These are phyloP conservation scores for Athene cunicularia DNA, from an alignment of 2,113 vertebrate species.

Conservation along the genomic window DNA sequence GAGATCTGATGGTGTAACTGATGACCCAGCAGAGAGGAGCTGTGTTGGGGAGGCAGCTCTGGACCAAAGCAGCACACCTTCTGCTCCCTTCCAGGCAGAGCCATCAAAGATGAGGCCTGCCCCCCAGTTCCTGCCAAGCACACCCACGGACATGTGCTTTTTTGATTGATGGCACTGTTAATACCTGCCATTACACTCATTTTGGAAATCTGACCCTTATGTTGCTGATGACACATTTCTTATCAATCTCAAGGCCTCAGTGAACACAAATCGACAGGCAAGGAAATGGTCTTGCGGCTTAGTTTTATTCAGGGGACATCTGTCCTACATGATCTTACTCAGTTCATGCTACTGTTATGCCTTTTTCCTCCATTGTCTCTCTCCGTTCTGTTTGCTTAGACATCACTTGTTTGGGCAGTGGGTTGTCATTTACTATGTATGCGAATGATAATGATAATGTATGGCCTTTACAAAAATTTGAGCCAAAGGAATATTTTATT, in stretches of 20 bases:
- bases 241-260: background rate
- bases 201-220: background rate
- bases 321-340: background rate
- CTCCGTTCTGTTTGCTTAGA: background rate
- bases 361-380: background rate
- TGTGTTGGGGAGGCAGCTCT: rapidly evolving
- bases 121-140: background rate
- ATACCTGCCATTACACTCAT: no score
- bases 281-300: background rate
- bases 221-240: background rate
- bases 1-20: background rate
- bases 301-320: background rate
- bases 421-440: background rate
- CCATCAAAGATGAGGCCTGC: rapidly evolving
- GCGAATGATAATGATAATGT: background rate
- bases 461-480: background rate
- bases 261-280: background rate
- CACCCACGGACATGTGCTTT: background rate
- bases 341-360: background rate
- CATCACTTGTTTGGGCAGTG: rapidly evolving
- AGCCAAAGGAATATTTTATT: background rate
- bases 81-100: background rate
- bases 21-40: background rate
- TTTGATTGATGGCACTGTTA: background rate
- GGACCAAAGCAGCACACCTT: rapidly evolving